A percentile compares a stretch with the other conserved stretches of the same genome.
These are phyloP conservation scores for Oppia nitens DNA, from an alignment of 1,140 invertebrate species.

Conservation along the genomic window DNA sequence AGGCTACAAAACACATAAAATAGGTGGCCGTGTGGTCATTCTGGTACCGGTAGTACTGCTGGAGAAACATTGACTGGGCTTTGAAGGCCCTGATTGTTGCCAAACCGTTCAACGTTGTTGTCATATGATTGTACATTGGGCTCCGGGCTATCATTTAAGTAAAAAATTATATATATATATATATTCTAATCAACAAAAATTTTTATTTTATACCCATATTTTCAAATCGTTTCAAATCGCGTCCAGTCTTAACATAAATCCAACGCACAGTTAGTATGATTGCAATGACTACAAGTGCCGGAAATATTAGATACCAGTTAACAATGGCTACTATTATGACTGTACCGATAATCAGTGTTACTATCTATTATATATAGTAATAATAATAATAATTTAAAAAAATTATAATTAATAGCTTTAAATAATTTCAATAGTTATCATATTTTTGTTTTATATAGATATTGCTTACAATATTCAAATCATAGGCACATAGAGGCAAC, in stretches of 20 bases:
- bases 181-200: background rate
- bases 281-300: constrained; percentile 45
- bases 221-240: constrained; percentile 73
- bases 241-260: constrained; percentile 63
- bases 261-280: constrained; percentile 55
- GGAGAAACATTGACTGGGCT: constrained; percentile 41
- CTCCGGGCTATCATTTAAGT: constrained; percentile 25
- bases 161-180: background rate
- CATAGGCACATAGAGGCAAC: constrained; percentile 50
- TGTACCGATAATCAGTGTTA: constrained; percentile 8
- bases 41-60: constrained; percentile 34
- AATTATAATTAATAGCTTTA: background rate
- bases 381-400: constrained; percentile 9
- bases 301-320: constrained; percentile 41
- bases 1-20: constrained; percentile 10
- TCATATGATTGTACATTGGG: constrained; percentile 36
- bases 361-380: constrained; percentile 9
- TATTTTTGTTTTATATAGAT: no score
- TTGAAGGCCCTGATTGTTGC: constrained; percentile 32
- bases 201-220: constrained; percentile 52
- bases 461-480: constrained; percentile 49
- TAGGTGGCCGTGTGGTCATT: constrained; percentile 16
- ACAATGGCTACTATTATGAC: constrained; percentile 1
- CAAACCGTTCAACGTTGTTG: constrained; percentile 32
- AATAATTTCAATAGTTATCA: background rate